phyloP scores from a whole-genome alignment of 1,140 invertebrate species.

The Lasioglossum baleicum region DNA sequence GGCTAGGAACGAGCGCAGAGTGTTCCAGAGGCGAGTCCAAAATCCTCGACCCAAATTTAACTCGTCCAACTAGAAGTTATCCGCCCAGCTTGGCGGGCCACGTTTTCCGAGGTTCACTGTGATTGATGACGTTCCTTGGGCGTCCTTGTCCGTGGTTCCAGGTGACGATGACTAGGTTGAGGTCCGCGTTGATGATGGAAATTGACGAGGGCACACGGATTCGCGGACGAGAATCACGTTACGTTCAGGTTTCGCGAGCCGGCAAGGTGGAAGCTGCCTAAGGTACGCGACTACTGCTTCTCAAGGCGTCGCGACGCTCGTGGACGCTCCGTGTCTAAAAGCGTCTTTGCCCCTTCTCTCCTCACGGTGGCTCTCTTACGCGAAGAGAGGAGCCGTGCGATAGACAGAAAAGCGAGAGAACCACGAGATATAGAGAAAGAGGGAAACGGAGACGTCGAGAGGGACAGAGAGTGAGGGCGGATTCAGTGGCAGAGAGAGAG shows the following conservation, averaged over 20 bases:
- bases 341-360: conserved; percentile 73
- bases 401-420: conserved; percentile 15
- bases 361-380: conserved; percentile 55
- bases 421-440: conserved; percentile 22
- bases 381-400: conserved; percentile 50
- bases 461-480: not conserved
- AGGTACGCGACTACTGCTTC: conserved; percentile 77
- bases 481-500: no score
- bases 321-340: conserved; percentile 78
- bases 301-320: conserved; percentile 75
- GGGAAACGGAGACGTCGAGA: not conserved
- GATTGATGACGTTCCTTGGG: no score
- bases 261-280: conserved; percentile 77
- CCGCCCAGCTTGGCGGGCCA: not conserved
- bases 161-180: no score
- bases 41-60: conserved; percentile 23
- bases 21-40: not conserved
- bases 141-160: no score
- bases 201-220: no score
- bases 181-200: no score
- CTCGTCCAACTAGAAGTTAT: conserved; percentile 9
- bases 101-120: not conserved
- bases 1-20: no score
- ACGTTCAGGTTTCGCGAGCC: conserved; percentile 63
- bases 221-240: conserved; percentile 43